Percentiles rank a stretch among this genome's conserved stretches.
Conservation (phyloP, 2,888 invertebrate species). For the Agonopterix subpropinquella region DNA sequence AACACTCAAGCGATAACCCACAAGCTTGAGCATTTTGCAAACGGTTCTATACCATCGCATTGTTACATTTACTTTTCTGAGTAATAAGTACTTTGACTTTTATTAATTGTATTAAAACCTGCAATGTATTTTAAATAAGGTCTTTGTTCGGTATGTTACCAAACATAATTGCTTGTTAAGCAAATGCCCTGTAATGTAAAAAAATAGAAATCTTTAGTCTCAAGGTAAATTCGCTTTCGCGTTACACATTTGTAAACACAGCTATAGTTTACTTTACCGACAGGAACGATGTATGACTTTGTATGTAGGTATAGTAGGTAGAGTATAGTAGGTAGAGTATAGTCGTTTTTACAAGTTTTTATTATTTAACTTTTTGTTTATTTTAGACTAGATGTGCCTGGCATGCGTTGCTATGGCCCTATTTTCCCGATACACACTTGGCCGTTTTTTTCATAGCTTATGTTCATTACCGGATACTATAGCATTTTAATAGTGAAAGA, state of each 20-base stretch:
- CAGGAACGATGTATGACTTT: too few relatives aligned
- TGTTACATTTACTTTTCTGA: slow-evolving; percentile 34
- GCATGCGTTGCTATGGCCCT: too few relatives aligned
- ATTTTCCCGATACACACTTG: too few relatives aligned
- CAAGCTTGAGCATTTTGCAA: slow-evolving; percentile 30
- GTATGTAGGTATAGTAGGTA: too few relatives aligned
- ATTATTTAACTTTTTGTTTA: too few relatives aligned
- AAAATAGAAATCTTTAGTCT: slow-evolving; percentile 54
- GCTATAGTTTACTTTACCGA: slow-evolving; percentile 25
- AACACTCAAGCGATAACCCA: slow-evolving; percentile 49
- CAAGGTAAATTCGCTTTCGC: slow-evolving; percentile 51
- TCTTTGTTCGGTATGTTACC: slow-evolving; percentile 17
- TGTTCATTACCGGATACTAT: too few relatives aligned
- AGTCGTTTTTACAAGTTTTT: too few relatives aligned
- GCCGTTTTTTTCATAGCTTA: too few relatives aligned
- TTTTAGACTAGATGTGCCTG: too few relatives aligned
- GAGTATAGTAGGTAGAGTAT: too few relatives aligned
- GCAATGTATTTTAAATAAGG: slow-evolving; percentile 33
- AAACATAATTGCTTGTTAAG: slow-evolving; percentile 37
- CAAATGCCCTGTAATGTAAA: slow-evolving; percentile 48
- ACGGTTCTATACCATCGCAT: slow-evolving; percentile 23
- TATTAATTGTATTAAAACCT: slow-evolving; percentile 29
- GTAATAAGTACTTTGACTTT: slow-evolving; percentile 22
- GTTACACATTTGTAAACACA: slow-evolving; percentile 45
- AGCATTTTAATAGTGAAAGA: too few relatives aligned